Percentiles rank a stretch among this genome's conserved stretches.
phyloP scores from a whole-genome alignment of 2,113 vertebrate genomes.

The Heterocephalus glaber region DNA sequence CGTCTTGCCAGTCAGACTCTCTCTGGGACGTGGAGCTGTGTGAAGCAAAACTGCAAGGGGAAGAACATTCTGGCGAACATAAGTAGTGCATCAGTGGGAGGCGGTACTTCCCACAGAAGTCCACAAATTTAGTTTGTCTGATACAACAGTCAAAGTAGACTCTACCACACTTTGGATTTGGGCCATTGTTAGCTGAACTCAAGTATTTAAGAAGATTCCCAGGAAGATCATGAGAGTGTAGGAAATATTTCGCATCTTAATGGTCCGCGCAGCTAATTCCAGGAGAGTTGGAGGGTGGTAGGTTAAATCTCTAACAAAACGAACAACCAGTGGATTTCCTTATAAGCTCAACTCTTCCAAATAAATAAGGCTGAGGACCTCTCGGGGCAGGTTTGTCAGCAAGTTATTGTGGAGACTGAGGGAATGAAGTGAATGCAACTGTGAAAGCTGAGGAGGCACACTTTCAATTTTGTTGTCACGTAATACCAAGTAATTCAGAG shows the following conservation, averaged over 20 bases:
- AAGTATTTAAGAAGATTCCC: constrained; percentile 92
- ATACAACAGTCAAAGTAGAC: constrained; percentile 99
- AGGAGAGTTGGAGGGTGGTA: constrained; percentile 87
- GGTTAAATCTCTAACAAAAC: constrained; percentile 88
- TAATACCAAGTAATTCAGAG: constrained; percentile 94
- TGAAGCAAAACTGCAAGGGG: constrained; percentile 95
- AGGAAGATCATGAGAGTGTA: constrained; percentile 91
- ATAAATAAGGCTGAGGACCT: constrained; percentile 95
- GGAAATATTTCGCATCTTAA: constrained; percentile 85
- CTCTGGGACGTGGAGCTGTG: constrained; percentile 97
- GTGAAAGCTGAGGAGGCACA: constrained; percentile 96
- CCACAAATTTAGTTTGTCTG: constrained; percentile 98
- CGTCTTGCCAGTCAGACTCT: constrained; percentile 96
- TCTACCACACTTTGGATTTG: constrained; percentile 97
- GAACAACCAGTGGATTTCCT: constrained; percentile 96
- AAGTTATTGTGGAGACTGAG: constrained; percentile 98
- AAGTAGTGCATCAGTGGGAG: constrained; percentile 99
- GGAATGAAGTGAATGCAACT: constrained; percentile 96
- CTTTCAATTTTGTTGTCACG: constrained; percentile 99
- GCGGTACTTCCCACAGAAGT: constrained; percentile 99
- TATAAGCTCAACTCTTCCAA: constrained; percentile 97
- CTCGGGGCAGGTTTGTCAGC: constrained; percentile 96
- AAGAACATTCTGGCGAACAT: constrained; percentile 93
- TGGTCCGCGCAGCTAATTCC: constrained; percentile 87
- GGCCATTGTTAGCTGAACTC: constrained; percentile 96